These are phyloP conservation scores for Lysandra coridon DNA, from an alignment of 2,888 invertebrate species.

Conservation along the genomic window DNA sequence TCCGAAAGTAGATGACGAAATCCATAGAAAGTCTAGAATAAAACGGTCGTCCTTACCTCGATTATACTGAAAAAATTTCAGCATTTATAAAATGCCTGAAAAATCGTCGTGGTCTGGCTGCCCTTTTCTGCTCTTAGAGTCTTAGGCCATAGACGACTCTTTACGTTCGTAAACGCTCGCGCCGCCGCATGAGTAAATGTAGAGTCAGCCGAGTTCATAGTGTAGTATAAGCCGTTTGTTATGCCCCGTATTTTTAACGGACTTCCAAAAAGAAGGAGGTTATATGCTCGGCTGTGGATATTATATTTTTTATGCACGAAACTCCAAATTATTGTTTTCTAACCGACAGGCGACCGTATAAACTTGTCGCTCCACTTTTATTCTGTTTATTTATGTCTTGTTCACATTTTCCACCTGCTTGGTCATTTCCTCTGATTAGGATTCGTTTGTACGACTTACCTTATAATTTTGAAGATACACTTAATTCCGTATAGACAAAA, in stretches of 20 bases:
- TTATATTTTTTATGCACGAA: not conserved
- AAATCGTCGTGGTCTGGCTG: no score
- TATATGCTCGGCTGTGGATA: no score
- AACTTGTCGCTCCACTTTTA: not conserved
- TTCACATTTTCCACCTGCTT: constrained; percentile 39
- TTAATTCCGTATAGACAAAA: not conserved
- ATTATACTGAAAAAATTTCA: no score
- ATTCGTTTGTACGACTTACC: not conserved
- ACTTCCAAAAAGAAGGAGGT: no score
- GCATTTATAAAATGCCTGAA: no score
- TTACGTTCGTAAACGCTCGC: no score
- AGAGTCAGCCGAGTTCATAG: not conserved
- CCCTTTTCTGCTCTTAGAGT: no score
- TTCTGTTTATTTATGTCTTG: constrained; percentile 20
- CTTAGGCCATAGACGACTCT: no score
- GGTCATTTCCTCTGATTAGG: constrained; percentile 33
- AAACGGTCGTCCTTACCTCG: no score
- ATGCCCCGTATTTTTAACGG: not conserved
- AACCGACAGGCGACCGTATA: not conserved
- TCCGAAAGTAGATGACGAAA: no score
- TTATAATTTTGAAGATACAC: not conserved
- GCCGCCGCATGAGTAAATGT: not conserved
- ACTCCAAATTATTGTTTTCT: not conserved
- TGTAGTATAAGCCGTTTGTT: not conserved
- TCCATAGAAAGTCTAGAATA: no score